Evolutionary conservation across 2,113 vertebrate genomes (phyloP).

Genomic region (Pseudois nayaur): DNA sequence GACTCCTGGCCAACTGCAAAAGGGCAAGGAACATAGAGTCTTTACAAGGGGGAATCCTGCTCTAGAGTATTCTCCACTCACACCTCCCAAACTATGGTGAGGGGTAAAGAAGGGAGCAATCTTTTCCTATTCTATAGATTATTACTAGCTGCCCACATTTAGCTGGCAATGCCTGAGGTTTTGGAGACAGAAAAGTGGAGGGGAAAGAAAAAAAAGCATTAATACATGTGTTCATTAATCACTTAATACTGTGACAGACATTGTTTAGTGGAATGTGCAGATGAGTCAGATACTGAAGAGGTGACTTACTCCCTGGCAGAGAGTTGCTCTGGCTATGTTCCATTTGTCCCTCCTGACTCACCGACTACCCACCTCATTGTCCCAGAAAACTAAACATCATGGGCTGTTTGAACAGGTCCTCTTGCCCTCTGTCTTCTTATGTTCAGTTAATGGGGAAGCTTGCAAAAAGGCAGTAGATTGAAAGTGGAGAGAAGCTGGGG

Average conservation of each 20-base stretch:
- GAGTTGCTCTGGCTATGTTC: not conserved
- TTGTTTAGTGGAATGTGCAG: not conserved
- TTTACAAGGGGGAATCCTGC: not conserved
- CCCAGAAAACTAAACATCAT: not conserved
- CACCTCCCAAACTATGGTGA: not conserved
- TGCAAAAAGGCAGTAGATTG: not conserved
- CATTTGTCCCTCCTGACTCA: not conserved
- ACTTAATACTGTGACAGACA: not conserved
- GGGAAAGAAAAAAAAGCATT: not conserved
- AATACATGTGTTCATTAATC: not conserved
- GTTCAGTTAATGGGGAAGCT: not conserved
- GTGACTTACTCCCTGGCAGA: not conserved
- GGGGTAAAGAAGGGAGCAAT: not conserved
- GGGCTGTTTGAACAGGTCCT: not conserved
- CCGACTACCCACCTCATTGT: not conserved
- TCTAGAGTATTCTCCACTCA: slow-evolving; percentile 18
- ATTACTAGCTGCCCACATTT: not conserved
- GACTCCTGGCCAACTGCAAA: slow-evolving; percentile 6
- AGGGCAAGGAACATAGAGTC: not conserved
- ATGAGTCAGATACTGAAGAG: not conserved
- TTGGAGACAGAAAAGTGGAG: not conserved
- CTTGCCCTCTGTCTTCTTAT: not conserved
- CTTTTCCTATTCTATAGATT: not conserved
- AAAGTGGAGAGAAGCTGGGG: not conserved
- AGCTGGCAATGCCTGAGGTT: not conserved